phyloP scores from a whole-genome alignment of 2,888 invertebrate species.

The Acleris laterana region DNA sequence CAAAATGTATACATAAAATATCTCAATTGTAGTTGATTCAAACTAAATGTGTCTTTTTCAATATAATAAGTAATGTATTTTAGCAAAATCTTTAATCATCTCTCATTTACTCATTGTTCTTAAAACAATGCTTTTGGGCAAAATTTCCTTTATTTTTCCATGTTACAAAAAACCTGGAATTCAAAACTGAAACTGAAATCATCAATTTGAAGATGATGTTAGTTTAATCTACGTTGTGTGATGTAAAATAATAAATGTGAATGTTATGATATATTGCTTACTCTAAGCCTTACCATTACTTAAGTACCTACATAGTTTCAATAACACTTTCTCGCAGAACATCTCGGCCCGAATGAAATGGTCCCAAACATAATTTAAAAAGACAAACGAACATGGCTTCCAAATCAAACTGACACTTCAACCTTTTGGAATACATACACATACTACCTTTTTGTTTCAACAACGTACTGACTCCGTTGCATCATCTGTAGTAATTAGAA shows the following conservation, averaged over 20 bases:
- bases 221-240: too few species aligned
- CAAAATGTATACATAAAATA: too few species aligned
- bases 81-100: conserved; percentile 3
- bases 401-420: too few species aligned
- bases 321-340: conserved; percentile 24
- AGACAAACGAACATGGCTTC: conserved; percentile 33
- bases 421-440: too few species aligned
- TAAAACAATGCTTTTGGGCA: conserved; percentile 13
- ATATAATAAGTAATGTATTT: background rate
- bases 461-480: conserved; percentile 10
- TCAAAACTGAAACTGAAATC: background rate
- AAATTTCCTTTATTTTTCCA: background rate
- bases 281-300: too few species aligned
- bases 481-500: conserved; percentile 31
- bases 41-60: too few species aligned
- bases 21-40: too few species aligned
- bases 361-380: conserved; percentile 22
- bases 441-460: too few species aligned
- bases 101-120: conserved; percentile 19
- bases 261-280: too few species aligned
- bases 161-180: background rate
- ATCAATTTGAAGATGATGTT: too few species aligned
- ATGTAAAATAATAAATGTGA: too few species aligned
- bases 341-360: conserved; percentile 21
- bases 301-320: background rate